Evolutionary conservation across 2,113 vertebrate species (phyloP).

Genomic region (Entomyzon cyanotis): DNA sequence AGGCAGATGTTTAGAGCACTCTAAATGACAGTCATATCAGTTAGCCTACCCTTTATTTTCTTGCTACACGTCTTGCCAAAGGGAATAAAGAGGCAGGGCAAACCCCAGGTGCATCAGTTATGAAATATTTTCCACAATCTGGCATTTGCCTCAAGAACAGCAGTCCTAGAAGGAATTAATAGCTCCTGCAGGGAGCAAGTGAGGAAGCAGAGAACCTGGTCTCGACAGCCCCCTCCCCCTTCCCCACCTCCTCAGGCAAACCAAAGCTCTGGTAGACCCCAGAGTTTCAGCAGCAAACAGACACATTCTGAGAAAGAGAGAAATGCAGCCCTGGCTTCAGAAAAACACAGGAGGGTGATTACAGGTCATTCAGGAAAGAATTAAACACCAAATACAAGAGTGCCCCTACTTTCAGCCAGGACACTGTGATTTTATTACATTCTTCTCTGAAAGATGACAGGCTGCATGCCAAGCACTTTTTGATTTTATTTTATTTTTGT

Average conservation of each 20-base stretch:
- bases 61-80: neutral
- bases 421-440: neutral
- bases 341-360: neutral
- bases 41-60: neutral
- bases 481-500: neutral
- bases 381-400: neutral
- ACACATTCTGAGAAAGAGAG: neutral
- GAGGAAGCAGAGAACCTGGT: neutral
- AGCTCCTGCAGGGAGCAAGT: neutral
- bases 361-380: neutral
- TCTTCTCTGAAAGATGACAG: conserved; percentile 31
- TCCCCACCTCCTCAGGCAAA: rapidly evolving
- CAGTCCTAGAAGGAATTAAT: neutral
- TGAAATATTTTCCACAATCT: neutral
- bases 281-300: neutral
- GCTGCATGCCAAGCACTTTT: conserved; percentile 35
- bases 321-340: neutral
- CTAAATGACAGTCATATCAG: neutral
- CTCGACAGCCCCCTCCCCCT: neutral
- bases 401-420: conserved; percentile 14
- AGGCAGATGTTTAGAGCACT: neutral
- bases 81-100: neutral
- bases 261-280: neutral
- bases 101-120: neutral
- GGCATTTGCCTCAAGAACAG: neutral